phyloP scores from a whole-genome alignment of 2,797 vertebrate species.

The Enteromius afrohamiltoni region DNA sequence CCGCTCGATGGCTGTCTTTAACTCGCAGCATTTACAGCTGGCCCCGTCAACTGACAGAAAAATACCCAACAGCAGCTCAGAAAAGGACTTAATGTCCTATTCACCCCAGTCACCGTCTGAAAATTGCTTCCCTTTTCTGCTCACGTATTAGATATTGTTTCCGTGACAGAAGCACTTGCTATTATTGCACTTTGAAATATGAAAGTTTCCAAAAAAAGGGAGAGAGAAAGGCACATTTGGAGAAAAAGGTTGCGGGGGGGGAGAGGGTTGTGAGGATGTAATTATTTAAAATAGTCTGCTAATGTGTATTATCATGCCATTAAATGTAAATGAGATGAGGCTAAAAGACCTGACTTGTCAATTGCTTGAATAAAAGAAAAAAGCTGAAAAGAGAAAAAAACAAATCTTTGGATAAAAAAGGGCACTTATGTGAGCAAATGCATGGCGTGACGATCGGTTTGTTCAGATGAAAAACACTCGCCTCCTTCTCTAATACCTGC shows the following conservation, averaged over 20 bases:
- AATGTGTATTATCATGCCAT: constrained; percentile 94
- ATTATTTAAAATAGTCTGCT: constrained; percentile 95
- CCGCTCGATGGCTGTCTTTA: constrained; percentile 85
- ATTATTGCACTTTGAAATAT: constrained; percentile 92
- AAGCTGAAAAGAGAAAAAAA: constrained; percentile 33
- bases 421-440: constrained; percentile 35
- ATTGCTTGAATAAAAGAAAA: constrained; percentile 65
- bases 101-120: constrained; percentile 88
- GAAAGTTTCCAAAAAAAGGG: constrained; percentile 84
- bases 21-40: constrained; percentile 84
- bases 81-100: constrained; percentile 98
- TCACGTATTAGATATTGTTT: constrained; percentile 96
- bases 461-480: not conserved
- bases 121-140: constrained; percentile 92
- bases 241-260: constrained; percentile 70
- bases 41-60: constrained; percentile 90
- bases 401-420: constrained; percentile 42
- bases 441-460: not conserved
- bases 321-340: constrained; percentile 86
- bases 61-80: constrained; percentile 88
- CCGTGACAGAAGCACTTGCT: constrained; percentile 85
- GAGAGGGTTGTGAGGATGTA: constrained; percentile 88
- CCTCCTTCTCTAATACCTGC: not conserved
- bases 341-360: constrained; percentile 78
- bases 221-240: constrained; percentile 77